Evolutionary conservation across 2,797 vertebrate species (phyloP).

Genomic region (Rallus crepitans): DNA sequence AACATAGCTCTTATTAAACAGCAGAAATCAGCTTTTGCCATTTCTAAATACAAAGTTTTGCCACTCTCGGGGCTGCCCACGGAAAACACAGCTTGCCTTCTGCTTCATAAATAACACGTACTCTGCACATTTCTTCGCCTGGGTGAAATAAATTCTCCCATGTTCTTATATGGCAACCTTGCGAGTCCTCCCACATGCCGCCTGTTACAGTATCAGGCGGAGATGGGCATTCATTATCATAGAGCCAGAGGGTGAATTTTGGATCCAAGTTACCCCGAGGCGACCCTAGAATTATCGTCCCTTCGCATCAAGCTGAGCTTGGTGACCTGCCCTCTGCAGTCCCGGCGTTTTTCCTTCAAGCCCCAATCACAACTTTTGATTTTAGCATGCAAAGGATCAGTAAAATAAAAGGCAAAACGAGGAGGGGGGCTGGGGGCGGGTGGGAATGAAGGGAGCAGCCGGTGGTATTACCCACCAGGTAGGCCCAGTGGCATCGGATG

Average conservation of each 20-base stretch:
- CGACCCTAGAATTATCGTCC: not conserved
- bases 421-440: not conserved
- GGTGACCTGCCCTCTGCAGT: not conserved
- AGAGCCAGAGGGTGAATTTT: not conserved
- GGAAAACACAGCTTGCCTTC: not conserved
- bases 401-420: not conserved
- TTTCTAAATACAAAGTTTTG: not conserved
- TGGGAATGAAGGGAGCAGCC: not conserved
- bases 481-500: slow-evolving; percentile 38
- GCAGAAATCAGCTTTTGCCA: not conserved
- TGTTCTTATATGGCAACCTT: slow-evolving; percentile 68
- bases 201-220: not conserved
- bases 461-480: not conserved
- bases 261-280: not conserved
- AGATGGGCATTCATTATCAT: not conserved
- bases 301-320: rapidly evolving
- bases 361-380: not conserved
- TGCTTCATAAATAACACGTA: slow-evolving; percentile 19
- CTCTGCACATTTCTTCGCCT: slow-evolving; percentile 14
- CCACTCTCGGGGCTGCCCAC: not conserved
- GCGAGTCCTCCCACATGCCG: slow-evolving; percentile 31
- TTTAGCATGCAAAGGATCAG: not conserved
- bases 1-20: not conserved
- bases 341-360: not conserved
- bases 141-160: slow-evolving; percentile 58